Evolutionary conservation across 2,797 vertebrate species (phyloP).

Genomic region (Hypotaenidia okinawae): DNA sequence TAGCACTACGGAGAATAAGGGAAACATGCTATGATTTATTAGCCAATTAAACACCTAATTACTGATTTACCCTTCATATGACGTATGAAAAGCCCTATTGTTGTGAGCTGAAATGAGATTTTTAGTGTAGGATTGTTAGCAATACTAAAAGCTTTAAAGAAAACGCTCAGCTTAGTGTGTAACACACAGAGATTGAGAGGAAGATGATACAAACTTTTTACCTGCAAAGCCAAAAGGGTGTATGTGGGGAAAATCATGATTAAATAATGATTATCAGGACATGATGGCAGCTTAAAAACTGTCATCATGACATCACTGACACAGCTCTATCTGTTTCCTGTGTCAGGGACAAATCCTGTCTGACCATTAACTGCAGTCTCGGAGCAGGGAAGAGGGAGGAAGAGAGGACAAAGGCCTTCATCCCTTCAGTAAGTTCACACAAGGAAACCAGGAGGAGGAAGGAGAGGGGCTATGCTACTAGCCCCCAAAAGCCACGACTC

Average conservation of each 20-base stretch:
- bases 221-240: neutral
- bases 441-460: neutral
- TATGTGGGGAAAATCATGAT: neutral
- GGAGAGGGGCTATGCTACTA: neutral
- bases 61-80: slow-evolving; percentile 47
- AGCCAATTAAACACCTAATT: slow-evolving; percentile 59
- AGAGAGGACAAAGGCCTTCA: neutral
- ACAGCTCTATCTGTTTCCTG: neutral
- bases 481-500: neutral
- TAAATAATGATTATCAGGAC: neutral
- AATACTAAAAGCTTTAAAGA: neutral
- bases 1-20: slow-evolving; percentile 7
- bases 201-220: neutral
- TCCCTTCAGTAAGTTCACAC: neutral
- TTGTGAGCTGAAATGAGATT: neutral
- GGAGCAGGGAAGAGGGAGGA: rapidly evolving
- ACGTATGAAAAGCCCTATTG: slow-evolving; percentile 29
- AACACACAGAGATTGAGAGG: neutral
- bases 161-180: neutral
- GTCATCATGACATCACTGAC: no score
- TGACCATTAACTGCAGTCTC: rapidly evolving
- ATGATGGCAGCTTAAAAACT: neutral
- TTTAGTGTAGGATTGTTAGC: neutral
- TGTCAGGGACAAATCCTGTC: neutral
- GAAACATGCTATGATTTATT: slow-evolving; percentile 58